A percentile compares a stretch with the other conserved stretches of the same genome.
These are phyloP conservation scores for Rynchops niger DNA, from an alignment of 2,113 vertebrate species.

Conservation along the genomic window DNA sequence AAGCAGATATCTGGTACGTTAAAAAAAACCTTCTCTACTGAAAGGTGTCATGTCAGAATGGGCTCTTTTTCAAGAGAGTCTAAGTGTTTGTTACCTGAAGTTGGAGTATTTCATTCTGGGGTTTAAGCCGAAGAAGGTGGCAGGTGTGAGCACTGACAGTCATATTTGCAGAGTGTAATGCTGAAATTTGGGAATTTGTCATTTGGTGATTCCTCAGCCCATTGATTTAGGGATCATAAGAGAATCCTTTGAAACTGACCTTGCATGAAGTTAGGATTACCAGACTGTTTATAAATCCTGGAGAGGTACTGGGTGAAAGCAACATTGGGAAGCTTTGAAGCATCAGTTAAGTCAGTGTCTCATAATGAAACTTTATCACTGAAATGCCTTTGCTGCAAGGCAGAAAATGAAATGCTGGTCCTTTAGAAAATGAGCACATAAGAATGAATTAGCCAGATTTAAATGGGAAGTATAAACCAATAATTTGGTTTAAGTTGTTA, in stretches of 20 bases:
- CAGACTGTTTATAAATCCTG: not conserved
- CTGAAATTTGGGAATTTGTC: not conserved
- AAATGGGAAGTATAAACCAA: not conserved
- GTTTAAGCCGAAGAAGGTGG: not conserved
- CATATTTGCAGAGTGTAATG: not conserved
- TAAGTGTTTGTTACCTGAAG: not conserved
- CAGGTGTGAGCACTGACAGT: not conserved
- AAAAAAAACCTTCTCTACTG: not conserved
- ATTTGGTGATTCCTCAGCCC: not conserved
- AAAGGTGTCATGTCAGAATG: not conserved
- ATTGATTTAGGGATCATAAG: not conserved
- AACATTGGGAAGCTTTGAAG: not conserved
- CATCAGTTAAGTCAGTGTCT: not conserved
- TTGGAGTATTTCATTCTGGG: not conserved
- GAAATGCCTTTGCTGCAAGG: not conserved
- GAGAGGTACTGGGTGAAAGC: not conserved
- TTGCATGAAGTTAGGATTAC: not conserved
- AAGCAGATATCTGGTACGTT: conserved; percentile 96
- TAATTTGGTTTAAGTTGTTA: not conserved
- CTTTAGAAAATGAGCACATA: not conserved
- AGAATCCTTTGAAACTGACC: not conserved
- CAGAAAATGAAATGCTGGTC: not conserved
- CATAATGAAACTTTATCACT: not conserved
- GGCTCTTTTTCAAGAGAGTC: not conserved
- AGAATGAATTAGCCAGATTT: not conserved